Evolutionary conservation across 2,888 invertebrate species (phyloP).

Genomic region (Exocentrus adspersus): DNA sequence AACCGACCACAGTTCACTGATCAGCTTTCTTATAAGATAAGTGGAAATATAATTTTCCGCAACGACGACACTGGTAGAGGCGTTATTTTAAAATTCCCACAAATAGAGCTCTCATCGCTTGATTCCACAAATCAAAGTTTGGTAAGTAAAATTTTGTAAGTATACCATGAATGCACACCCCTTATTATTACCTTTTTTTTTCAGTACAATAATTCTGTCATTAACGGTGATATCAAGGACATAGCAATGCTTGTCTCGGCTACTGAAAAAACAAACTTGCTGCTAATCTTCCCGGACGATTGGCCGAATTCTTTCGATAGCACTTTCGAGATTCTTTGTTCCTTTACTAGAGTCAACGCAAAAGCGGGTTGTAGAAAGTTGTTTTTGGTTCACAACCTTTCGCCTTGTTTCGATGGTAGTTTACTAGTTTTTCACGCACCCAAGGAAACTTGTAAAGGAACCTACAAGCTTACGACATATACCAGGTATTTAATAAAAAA

Average conservation of each 20-base stretch:
- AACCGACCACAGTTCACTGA: conserved; percentile 36
- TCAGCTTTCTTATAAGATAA: conserved; percentile 31
- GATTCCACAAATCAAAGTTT: conserved; percentile 30
- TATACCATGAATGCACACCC: not conserved
- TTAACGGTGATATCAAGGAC: conserved; percentile 40
- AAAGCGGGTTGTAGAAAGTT: conserved; percentile 38
- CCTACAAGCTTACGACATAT: conserved; percentile 22
- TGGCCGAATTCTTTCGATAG: conserved; percentile 44
- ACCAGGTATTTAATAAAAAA: conserved; percentile 9
- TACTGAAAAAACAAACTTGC: conserved; percentile 44
- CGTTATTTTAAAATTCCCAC: conserved; percentile 26
- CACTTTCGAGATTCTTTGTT: conserved; percentile 54
- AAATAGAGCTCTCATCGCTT: conserved; percentile 31
- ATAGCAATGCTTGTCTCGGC: conserved; percentile 43
- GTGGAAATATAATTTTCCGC: conserved; percentile 31
- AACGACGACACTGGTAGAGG: conserved; percentile 24
- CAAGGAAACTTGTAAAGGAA: conserved; percentile 1
- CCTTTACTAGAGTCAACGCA: conserved; percentile 44
- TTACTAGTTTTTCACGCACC: conserved; percentile 43
- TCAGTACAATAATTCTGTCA: conserved; percentile 26
- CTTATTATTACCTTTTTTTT: conserved; percentile 7
- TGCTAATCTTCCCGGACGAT: conserved; percentile 42
- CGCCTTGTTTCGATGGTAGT: conserved; percentile 45
- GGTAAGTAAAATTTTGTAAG: conserved; percentile 14
- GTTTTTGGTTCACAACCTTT: conserved; percentile 46